These are phyloP conservation scores for Columbina picui DNA, from an alignment of 2,113 vertebrate genomes.

Conservation along the genomic window DNA sequence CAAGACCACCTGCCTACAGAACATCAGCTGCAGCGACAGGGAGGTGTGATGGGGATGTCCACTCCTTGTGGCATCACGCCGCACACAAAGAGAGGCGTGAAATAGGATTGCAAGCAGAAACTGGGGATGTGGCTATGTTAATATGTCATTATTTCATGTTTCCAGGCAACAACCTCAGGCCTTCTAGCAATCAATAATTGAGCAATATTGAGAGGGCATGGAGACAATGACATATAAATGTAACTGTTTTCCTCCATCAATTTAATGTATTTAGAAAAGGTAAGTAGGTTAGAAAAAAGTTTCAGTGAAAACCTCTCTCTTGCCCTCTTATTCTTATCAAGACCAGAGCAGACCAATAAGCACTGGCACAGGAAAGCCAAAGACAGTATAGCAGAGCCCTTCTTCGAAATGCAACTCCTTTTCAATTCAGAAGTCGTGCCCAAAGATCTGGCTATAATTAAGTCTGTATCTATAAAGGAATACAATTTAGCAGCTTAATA, in stretches of 20 bases:
- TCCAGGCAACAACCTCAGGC: not conserved
- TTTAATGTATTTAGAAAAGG: not conserved
- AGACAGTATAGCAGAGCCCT: not conserved
- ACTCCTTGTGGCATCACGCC: accelerated
- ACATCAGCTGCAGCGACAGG: accelerated
- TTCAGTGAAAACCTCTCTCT: not conserved
- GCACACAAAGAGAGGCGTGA: not conserved
- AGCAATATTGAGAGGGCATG: not conserved
- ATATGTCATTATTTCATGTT: not conserved
- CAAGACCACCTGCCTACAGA: not conserved
- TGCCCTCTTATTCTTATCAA: not conserved
- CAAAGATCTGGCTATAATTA: conserved; percentile 43
- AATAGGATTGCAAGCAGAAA: not conserved
- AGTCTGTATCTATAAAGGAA: conserved; percentile 25
- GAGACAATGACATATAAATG: not conserved
- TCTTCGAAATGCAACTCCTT: not conserved
- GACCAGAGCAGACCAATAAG: not conserved
- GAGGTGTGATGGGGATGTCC: not conserved
- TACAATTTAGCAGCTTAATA: conserved; percentile 4
- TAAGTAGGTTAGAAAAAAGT: not conserved
- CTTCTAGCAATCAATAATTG: not conserved
- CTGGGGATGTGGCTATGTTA: not conserved
- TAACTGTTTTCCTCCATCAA: not conserved
- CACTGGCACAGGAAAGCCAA: not conserved
- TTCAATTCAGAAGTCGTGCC: not conserved